These are phyloP conservation scores for Anaspis maculata DNA, from an alignment of 2,888 invertebrate species.

Conservation along the genomic window DNA sequence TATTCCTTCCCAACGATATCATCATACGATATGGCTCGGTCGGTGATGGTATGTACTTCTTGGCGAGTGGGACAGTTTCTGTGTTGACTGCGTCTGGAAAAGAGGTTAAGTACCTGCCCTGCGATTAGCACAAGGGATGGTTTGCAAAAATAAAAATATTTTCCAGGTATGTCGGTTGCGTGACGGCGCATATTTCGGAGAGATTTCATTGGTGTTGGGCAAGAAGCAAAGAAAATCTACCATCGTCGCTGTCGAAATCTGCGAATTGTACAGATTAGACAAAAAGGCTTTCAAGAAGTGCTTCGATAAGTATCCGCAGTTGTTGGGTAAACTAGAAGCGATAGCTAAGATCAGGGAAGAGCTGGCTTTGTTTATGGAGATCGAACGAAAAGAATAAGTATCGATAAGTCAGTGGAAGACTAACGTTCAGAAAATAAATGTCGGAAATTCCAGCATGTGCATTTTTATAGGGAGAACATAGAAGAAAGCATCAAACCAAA, in stretches of 20 bases:
- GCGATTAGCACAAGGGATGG: background rate
- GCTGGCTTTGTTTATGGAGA: too few species aligned
- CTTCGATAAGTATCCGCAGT: too few species aligned
- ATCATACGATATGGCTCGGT: slow-evolving; percentile 51
- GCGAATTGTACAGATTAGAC: slow-evolving; percentile 50
- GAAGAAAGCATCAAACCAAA: too few species aligned
- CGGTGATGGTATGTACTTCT: slow-evolving; percentile 58
- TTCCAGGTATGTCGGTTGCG: slow-evolving; percentile 4
- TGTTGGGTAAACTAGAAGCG: too few species aligned
- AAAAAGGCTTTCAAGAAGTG: slow-evolving; percentile 43
- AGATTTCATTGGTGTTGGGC: slow-evolving; percentile 49
- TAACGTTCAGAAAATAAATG: too few species aligned
- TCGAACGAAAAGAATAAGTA: too few species aligned
- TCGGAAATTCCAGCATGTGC: too few species aligned
- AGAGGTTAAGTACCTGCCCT: too few species aligned
- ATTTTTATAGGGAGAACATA: too few species aligned
- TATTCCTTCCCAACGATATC: slow-evolving; percentile 53
- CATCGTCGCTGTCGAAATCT: slow-evolving; percentile 51
- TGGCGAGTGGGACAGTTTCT: slow-evolving; percentile 54
- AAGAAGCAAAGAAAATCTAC: slow-evolving; percentile 49
- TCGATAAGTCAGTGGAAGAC: too few species aligned
- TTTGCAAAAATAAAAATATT: background rate
- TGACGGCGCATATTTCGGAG: slow-evolving; percentile 36
- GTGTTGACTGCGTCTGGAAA: slow-evolving; percentile 53
- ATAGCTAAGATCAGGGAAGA: too few species aligned